Evolutionary conservation across 2,113 vertebrate species (phyloP).

Genomic region (Alaudala cheleensis): DNA sequence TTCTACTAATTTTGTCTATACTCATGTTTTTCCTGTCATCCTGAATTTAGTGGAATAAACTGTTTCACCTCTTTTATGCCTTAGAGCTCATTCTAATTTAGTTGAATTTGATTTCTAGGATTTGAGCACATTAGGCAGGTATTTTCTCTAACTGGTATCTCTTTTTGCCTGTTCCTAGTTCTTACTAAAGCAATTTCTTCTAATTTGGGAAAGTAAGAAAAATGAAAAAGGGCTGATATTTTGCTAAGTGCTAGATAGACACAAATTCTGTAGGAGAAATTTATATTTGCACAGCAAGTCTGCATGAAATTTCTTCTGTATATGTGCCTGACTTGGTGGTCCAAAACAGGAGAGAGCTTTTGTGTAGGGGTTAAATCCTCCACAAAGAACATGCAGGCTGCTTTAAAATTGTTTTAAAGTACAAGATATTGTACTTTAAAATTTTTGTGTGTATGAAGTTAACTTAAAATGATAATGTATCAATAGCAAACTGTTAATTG

Average conservation of each 20-base stretch:
- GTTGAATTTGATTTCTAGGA: conserved; percentile 37
- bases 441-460: neutral
- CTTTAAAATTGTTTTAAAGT: neutral
- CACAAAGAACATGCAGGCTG: neutral
- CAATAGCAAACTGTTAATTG: neutral
- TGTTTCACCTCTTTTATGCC: neutral
- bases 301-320: neutral
- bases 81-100: conserved; percentile 37
- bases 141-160: neutral
- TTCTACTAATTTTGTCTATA: conserved; percentile 16
- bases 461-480: neutral
- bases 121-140: neutral
- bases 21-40: conserved; percentile 28
- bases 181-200: neutral
- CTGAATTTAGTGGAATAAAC: conserved; percentile 45
- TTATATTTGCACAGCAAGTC: neutral
- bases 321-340: neutral
- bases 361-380: neutral
- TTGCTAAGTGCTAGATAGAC: neutral
- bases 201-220: neutral
- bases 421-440: neutral
- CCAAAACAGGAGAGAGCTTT: neutral
- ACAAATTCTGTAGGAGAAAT: neutral
- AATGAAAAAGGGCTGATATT: neutral
- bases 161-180: neutral